Evolutionary conservation across 2,797 vertebrate genomes (phyloP).

Genomic region (Hypotaenidia philippensis): DNA sequence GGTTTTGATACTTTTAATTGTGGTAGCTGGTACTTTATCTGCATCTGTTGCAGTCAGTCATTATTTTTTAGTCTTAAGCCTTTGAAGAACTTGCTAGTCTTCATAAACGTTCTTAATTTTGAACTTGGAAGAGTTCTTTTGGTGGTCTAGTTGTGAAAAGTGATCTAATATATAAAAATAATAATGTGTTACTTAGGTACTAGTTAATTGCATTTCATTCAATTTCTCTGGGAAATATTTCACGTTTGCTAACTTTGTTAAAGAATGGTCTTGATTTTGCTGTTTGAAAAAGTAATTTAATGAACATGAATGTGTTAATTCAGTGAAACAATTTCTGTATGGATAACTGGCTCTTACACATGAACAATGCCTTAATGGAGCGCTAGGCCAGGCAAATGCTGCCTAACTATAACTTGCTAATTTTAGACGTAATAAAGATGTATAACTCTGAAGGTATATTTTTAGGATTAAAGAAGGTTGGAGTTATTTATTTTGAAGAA

Average conservation of each 20-base stretch:
- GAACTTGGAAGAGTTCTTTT: not conserved
- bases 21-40: not conserved
- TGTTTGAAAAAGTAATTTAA: not conserved
- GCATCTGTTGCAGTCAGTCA: not conserved
- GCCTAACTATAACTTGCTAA: not conserved
- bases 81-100: not conserved
- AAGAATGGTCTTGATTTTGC: not conserved
- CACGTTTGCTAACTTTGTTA: not conserved
- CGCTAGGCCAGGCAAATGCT: not conserved
- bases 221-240: not conserved
- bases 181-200: not conserved
- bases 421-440: not conserved
- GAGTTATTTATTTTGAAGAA: conserved; percentile 17
- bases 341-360: not conserved
- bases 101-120: not conserved
- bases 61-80: not conserved
- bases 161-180: not conserved
- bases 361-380: conserved; percentile 21
- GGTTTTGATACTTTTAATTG: not conserved
- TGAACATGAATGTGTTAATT: not conserved
- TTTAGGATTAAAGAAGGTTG: conserved; percentile 37
- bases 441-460: conserved; percentile 13
- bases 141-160: not conserved
- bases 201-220: not conserved
- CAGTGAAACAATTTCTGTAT: not conserved